Evolutionary conservation across 2,113 vertebrate species (phyloP).

Genomic region (Siniperca knerii): DNA sequence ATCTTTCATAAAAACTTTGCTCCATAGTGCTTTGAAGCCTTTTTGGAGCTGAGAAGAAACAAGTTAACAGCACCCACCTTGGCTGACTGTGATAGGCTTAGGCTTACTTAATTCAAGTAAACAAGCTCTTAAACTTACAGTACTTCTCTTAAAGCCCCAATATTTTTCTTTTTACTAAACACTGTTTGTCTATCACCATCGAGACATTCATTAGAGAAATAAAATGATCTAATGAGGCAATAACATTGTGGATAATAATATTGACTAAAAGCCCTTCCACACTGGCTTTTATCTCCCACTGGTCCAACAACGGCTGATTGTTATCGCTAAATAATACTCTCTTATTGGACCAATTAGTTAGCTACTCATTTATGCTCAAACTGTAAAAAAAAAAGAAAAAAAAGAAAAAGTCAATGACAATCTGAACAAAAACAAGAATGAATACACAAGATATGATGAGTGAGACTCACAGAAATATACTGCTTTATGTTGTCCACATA

Average conservation of each 20-base stretch:
- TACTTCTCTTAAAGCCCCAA: not conserved
- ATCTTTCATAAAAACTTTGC: not conserved
- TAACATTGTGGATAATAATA: not conserved
- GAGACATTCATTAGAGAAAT: not conserved
- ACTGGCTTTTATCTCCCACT: not conserved
- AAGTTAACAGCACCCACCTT: no score
- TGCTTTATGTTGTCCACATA: conserved; percentile 88
- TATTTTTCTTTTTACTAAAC: not conserved
- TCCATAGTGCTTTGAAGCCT: not conserved
- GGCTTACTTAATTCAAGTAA: no score
- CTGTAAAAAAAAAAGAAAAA: not conserved
- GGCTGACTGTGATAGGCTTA: no score
- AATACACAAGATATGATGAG: not conserved
- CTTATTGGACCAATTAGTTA: not conserved
- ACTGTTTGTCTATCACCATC: not conserved
- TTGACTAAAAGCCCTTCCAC: not conserved
- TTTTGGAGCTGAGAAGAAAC: no score
- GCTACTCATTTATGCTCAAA: not conserved
- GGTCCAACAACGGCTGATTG: not conserved
- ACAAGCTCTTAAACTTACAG: no score
- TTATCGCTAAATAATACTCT: not conserved
- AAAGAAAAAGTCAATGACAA: not conserved
- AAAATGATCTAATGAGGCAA: not conserved
- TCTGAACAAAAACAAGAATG: not conserved
- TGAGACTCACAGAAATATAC: conserved; percentile 78